Percentiles rank a stretch among this genome's conserved stretches.
These are phyloP conservation scores for Tricholauxania praeusta DNA, from an alignment of 2,888 invertebrate species.

Conservation along the genomic window DNA sequence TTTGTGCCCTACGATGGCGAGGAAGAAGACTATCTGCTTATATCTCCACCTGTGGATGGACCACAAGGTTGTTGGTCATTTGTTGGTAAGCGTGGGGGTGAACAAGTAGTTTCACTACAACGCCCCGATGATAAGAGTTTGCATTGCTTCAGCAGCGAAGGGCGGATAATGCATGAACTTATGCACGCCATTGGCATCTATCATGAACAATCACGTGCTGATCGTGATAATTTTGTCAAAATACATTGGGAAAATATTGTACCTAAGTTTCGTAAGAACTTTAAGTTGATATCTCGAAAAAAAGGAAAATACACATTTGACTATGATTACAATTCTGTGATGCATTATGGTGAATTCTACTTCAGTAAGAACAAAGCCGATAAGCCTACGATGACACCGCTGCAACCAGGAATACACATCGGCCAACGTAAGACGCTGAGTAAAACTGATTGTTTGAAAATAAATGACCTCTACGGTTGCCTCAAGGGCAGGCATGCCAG, in stretches of 20 bases:
- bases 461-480: conserved; percentile 77
- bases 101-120: conserved; percentile 79
- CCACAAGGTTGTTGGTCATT: conserved; percentile 82
- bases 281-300: conserved; percentile 74
- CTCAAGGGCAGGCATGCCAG: conserved; percentile 61
- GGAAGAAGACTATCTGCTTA: conserved; percentile 73
- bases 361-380: conserved; percentile 73
- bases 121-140: conserved; percentile 73
- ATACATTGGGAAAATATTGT: conserved; percentile 75
- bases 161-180: conserved; percentile 83
- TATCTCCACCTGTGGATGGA: conserved; percentile 75
- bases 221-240: conserved; percentile 74
- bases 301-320: conserved; percentile 77
- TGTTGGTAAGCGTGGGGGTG: conserved; percentile 80
- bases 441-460: conserved; percentile 76
- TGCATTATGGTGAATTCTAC: conserved; percentile 81
- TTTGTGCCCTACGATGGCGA: conserved; percentile 77
- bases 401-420: conserved; percentile 70
- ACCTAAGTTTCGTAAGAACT: conserved; percentile 73
- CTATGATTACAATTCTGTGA: conserved; percentile 83
- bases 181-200: conserved; percentile 86
- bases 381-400: conserved; percentile 74
- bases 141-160: conserved; percentile 76
- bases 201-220: conserved; percentile 83
- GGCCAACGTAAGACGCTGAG: conserved; percentile 76